These are phyloP conservation scores for Epinotia ramella DNA, from an alignment of 2,888 invertebrate genomes.

Conservation along the genomic window DNA sequence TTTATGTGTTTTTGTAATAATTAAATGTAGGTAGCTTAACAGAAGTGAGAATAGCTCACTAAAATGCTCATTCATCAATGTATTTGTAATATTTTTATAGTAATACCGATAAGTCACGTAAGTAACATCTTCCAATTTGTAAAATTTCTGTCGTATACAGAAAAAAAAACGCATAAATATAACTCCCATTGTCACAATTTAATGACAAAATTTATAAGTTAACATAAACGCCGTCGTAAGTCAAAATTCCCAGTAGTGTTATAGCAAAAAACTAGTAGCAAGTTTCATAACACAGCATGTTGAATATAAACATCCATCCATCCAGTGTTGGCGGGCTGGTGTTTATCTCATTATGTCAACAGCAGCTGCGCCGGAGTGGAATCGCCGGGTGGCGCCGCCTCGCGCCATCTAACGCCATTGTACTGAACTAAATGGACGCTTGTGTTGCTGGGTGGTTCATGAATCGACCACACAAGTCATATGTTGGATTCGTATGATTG, in stretches of 20 bases:
- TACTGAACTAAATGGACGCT: slow-evolving; percentile 20
- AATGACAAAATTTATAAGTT: neutral
- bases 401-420: slow-evolving; percentile 29
- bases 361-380: slow-evolving; percentile 34
- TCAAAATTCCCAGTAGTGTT: no score
- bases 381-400: slow-evolving; percentile 3
- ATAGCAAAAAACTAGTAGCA: neutral
- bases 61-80: no score
- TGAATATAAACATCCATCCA: slow-evolving; percentile 27
- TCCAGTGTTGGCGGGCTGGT: slow-evolving; percentile 30
- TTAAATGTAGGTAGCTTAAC: no score
- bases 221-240: no score
- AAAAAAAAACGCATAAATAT: no score
- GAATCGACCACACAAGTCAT: slow-evolving; percentile 8
- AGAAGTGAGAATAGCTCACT: no score
- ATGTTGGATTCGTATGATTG: neutral
- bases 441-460: slow-evolving; percentile 17
- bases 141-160: no score
- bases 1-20: no score
- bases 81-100: no score
- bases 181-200: no score
- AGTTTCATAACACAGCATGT: slow-evolving; percentile 26
- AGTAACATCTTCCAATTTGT: no score
- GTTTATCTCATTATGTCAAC: slow-evolving; percentile 44
- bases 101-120: no score